phyloP scores from a whole-genome alignment of 2,113 vertebrate genomes.

The Nanorana parkeri region DNA sequence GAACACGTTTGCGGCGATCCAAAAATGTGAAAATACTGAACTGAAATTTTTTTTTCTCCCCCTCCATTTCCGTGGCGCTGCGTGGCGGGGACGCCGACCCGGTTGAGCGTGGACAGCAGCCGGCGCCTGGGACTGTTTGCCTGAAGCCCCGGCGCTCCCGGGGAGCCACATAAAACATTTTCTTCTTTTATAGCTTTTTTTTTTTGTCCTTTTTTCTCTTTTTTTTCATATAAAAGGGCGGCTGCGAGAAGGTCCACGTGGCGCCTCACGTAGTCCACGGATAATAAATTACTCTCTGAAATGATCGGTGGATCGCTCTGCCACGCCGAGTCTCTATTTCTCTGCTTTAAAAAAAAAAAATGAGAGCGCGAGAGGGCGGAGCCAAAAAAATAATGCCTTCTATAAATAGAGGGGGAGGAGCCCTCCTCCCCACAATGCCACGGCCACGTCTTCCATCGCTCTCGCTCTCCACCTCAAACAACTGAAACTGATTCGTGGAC shows the following conservation, averaged over 20 bases:
- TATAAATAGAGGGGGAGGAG: slow-evolving; percentile 92
- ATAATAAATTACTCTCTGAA: slow-evolving; percentile 97
- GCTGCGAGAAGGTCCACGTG: slow-evolving; percentile 64
- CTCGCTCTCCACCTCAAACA: slow-evolving; percentile 77
- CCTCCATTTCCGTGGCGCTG: too few relatives aligned
- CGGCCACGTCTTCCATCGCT: slow-evolving; percentile 83
- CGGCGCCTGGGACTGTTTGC: background rate
- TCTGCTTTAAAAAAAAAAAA: slow-evolving; percentile 80
- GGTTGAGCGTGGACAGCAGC: background rate
- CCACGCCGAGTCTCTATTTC: slow-evolving; percentile 17
- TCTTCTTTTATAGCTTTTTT: background rate
- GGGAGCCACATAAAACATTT: background rate
- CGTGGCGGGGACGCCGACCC: background rate
- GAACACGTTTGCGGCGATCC: background rate
- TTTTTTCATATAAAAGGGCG: slow-evolving; percentile 30
- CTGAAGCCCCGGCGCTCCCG: background rate
- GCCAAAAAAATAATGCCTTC: slow-evolving; percentile 91
- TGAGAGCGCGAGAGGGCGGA: slow-evolving; percentile 59
- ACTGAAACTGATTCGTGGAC: slow-evolving; percentile 69
- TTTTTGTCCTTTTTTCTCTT: slow-evolving; percentile 7
- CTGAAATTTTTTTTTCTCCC: background rate
- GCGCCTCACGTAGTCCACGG: slow-evolving; percentile 94
- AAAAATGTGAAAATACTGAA: slow-evolving; percentile 4
- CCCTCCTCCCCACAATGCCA: slow-evolving; percentile 75
- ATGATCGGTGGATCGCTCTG: slow-evolving; percentile 75